phyloP scores from a whole-genome alignment of 2,113 vertebrate species.

The Camelus dromedarius region DNA sequence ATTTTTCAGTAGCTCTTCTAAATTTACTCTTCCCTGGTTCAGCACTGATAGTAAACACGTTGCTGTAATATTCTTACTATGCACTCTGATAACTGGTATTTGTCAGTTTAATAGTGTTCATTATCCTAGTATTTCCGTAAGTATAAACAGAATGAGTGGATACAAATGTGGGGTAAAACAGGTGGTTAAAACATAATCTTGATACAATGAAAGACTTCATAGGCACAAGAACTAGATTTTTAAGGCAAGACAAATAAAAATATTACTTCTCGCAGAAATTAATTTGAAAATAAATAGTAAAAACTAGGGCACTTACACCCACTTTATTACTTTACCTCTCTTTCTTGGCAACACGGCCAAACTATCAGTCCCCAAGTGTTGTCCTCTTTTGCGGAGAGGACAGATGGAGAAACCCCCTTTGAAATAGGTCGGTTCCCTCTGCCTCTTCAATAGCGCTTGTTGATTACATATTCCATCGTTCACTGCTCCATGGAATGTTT shows the following conservation, averaged over 20 bases:
- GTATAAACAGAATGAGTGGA: background rate
- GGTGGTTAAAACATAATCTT: background rate
- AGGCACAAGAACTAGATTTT: background rate
- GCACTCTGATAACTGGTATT: background rate
- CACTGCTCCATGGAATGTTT: background rate
- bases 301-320: background rate
- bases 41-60: background rate
- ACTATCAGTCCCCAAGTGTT: background rate
- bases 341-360: background rate
- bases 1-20: background rate
- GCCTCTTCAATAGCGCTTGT: background rate
- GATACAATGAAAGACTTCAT: background rate
- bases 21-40: background rate
- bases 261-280: background rate
- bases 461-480: constrained; percentile 23
- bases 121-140: background rate
- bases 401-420: background rate
- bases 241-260: background rate
- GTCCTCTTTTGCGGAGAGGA: background rate
- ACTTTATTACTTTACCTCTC: background rate
- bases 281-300: background rate
- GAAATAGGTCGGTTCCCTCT: background rate
- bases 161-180: background rate
- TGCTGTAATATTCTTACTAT: background rate
- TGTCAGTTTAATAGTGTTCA: background rate